Evolutionary conservation across 35 echinoderm and acorn worm genomes (phyloP).

Genomic region (Apostichopus parvimensis): DNA sequence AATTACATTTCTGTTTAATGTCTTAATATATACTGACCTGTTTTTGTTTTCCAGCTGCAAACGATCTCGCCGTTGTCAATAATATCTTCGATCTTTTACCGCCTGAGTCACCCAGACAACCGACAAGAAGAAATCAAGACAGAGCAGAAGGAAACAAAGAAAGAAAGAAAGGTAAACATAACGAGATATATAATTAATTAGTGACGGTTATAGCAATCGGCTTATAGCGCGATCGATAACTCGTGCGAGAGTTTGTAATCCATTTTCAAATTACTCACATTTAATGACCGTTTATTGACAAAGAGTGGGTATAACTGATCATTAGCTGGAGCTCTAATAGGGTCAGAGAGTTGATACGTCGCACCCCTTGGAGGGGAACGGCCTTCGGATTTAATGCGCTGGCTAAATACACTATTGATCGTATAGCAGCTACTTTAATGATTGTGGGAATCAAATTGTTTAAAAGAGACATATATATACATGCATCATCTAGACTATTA

Average conservation of each 20-base stretch:
- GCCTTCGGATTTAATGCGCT: neutral
- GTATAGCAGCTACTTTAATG: neutral
- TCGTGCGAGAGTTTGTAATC: neutral
- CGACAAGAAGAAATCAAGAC: neutral
- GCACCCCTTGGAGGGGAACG: neutral
- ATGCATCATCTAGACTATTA: too few relatives aligned
- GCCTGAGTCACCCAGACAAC: conserved; percentile 3
- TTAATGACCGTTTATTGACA: conserved; percentile 39
- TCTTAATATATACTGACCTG: conserved; percentile 2
- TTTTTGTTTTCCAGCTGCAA: conserved; percentile 4
- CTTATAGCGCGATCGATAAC: conserved; percentile 33
- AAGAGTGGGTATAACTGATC: conserved; percentile 33
- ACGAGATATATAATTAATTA: conserved; percentile 24
- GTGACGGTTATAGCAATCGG: conserved; percentile 12
- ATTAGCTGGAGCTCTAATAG: conserved; percentile 25
- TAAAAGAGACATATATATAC: too few relatives aligned
- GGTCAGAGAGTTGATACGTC: neutral
- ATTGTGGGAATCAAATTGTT: too few relatives aligned
- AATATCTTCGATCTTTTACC: conserved; percentile 28
- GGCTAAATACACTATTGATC: neutral
- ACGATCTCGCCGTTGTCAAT: neutral
- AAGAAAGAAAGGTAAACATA: neutral
- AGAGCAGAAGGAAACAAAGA: too few relatives aligned
- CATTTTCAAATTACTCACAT: conserved; percentile 22
- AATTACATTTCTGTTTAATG: conserved; percentile 23